Conservation (phyloP, 2,797 vertebrate genomes). For the Distichodus sexfasciatus region DNA sequence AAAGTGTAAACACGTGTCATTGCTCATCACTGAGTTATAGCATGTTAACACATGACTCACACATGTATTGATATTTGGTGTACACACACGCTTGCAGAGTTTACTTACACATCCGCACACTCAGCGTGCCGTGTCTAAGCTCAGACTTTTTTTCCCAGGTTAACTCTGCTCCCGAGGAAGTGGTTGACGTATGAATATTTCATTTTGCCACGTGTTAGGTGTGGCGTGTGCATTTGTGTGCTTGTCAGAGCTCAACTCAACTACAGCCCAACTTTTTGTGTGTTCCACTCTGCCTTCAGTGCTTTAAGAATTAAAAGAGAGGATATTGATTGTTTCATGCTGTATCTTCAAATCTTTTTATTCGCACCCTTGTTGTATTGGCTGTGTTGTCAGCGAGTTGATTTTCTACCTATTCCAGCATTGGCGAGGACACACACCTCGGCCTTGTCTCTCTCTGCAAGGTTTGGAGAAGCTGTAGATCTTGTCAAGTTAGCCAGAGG, state of each 20-base stretch:
- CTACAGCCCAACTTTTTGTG: not conserved
- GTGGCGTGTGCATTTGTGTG: not conserved
- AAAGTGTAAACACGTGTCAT: not conserved
- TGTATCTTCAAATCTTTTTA: not conserved
- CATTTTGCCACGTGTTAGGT: not conserved
- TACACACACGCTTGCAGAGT: not conserved
- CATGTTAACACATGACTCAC: not conserved
- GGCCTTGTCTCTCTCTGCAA: constrained; percentile 28
- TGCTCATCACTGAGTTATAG: not conserved
- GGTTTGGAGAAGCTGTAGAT: constrained; percentile 32
- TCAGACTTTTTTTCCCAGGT: not conserved
- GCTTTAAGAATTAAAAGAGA: not conserved
- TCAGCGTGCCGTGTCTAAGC: not conserved
- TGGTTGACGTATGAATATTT: not conserved
- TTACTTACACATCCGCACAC: not conserved
- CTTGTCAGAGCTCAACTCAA: not conserved
- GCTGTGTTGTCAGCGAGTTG: constrained; percentile 21
- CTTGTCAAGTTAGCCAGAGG: constrained; percentile 36
- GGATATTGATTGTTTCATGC: constrained; percentile 23
- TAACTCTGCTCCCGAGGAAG: not conserved
- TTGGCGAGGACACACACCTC: constrained; percentile 28
- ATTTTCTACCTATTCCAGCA: constrained; percentile 21
- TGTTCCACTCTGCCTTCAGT: not conserved
- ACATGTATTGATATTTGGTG: not conserved
- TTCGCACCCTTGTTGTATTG: constrained; percentile 20